Conservation (phyloP, 2,113 vertebrate species). For the Xiphorhynchus elegans region DNA sequence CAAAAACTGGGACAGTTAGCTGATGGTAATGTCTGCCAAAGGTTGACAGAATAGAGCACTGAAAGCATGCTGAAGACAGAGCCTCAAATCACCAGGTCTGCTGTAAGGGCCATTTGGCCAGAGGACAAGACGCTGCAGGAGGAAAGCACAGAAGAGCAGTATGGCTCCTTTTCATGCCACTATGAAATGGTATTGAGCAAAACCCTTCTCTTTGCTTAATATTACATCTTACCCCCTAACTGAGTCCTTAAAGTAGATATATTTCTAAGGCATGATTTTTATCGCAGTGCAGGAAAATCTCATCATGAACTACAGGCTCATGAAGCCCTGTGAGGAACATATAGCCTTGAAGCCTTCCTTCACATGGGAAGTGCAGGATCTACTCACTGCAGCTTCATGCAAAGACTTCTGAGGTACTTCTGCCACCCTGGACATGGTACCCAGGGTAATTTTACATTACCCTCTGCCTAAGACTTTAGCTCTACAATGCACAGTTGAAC, state of each 20-base stretch:
- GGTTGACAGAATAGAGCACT: neutral
- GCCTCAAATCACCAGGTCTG: neutral
- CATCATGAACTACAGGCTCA: rapidly evolving
- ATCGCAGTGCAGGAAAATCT: neutral
- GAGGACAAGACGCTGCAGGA: neutral
- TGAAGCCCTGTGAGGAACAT: neutral
- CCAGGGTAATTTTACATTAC: neutral
- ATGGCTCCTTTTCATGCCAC: neutral
- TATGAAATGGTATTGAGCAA: neutral
- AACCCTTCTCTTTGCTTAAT: neutral
- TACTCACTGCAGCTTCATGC: neutral
- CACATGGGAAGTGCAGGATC: neutral
- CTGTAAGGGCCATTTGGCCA: neutral
- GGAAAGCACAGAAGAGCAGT: neutral
- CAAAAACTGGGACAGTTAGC: neutral
- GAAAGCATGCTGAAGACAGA: neutral
- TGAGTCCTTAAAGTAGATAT: neutral
- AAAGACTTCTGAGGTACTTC: neutral
- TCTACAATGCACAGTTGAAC: neutral
- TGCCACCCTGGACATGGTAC: neutral
- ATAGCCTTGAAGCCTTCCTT: neutral
- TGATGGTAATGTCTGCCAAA: neutral
- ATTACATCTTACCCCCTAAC: neutral
- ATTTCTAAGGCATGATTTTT: neutral
- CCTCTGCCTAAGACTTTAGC: neutral